These are phyloP conservation scores for Gallinago undulata DNA, from an alignment of 2,113 vertebrate species.

Conservation along the genomic window DNA sequence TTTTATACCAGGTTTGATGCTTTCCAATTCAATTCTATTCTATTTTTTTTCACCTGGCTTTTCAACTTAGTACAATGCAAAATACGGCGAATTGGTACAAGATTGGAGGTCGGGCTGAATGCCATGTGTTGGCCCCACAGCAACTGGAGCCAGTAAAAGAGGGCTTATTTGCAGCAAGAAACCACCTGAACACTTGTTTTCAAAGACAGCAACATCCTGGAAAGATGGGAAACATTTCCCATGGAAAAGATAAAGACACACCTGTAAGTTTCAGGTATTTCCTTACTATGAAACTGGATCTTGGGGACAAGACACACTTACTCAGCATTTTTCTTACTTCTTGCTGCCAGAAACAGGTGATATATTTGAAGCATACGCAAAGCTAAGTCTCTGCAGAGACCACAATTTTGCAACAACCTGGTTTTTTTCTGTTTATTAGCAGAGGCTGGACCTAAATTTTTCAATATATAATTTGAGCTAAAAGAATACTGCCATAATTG, in stretches of 20 bases:
- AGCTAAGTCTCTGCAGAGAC: background rate
- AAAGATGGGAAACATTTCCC: background rate
- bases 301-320: background rate
- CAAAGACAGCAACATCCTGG: background rate
- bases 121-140: background rate
- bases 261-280: background rate
- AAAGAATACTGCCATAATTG: background rate
- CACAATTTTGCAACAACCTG: background rate
- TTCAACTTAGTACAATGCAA: background rate
- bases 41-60: background rate
- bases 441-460: background rate
- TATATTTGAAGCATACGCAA: background rate
- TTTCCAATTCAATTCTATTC: background rate
- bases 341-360: background rate
- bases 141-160: background rate
- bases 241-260: background rate
- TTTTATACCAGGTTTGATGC: background rate
- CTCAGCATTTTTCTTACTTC: background rate
- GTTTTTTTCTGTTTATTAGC: background rate
- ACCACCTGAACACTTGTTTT: background rate
- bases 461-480: background rate
- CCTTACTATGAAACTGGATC: background rate
- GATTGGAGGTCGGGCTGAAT: background rate
- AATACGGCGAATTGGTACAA: background rate
- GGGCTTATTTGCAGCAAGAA: background rate